Conservation (phyloP, 1,140 invertebrate genomes). For the Bradynema listronoti region DNA sequence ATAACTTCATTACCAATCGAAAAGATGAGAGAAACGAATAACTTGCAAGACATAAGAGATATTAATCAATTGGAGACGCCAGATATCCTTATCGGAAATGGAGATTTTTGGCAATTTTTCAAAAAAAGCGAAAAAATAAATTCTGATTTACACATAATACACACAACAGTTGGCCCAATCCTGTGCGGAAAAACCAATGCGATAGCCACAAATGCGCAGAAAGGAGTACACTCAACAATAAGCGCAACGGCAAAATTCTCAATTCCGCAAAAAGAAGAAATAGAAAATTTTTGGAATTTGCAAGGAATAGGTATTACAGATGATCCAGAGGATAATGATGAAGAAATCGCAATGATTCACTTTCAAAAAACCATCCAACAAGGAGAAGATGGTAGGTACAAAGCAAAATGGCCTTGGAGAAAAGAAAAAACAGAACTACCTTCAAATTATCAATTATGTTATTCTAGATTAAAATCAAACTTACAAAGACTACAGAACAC, state of each 20-base stretch:
- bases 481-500: neutral
- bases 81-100: slow-evolving; percentile 20
- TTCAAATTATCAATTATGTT: slow-evolving; percentile 4
- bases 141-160: neutral
- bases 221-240: no score
- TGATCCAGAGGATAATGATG: slow-evolving; percentile 23
- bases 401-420: slow-evolving; percentile 9
- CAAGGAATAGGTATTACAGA: slow-evolving; percentile 22
- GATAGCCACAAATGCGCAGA: no score
- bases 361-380: slow-evolving; percentile 17
- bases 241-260: no score
- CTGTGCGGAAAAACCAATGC: slow-evolving; percentile 6
- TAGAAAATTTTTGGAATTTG: slow-evolving; percentile 24
- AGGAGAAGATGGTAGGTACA: slow-evolving; percentile 7
- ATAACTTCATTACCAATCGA: neutral
- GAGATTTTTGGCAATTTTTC: slow-evolving; percentile 20
- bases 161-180: slow-evolving; percentile 10
- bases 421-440: slow-evolving; percentile 1
- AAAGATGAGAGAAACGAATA: neutral
- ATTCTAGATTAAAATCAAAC: neutral
- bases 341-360: slow-evolving; percentile 11
- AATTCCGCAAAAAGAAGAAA: neutral
- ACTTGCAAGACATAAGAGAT: neutral
- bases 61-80: neutral
- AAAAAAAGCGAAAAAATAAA: neutral